Base-by-base conservation (phyloP, 2,888 invertebrate genomes). In the Tridacna crocea region DNA sequence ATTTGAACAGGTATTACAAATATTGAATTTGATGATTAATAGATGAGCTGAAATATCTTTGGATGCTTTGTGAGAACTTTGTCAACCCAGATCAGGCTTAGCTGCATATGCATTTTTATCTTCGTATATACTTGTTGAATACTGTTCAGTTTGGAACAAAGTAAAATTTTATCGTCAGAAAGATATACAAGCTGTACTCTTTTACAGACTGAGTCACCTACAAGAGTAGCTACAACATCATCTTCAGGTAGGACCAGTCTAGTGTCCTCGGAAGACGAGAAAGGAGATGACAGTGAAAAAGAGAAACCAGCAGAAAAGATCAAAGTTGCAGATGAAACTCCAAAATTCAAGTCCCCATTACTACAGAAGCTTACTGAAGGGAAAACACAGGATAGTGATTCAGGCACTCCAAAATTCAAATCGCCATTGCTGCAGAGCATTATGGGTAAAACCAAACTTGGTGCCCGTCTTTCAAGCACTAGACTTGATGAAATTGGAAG, bases 291-390 rank as follows among this genome's bases (percentile, higher is more conserved):
- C 22, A 83, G 55, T 68, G 88, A 76, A 72, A 87, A 77, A 73
- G 80, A 80, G 36, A 79, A 79, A 70, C 60, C 75, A 17, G 74
- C 73, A 60, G 55, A 65, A 0, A 78, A 82, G n/a, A 15, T 73
- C 2, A 78, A 75, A 0, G 55, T 27, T 8, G 36, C 17, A 15
- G 46, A 63, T 3, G 87, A 87, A 47, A 77, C 84, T 47, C 87
- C 91, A 27, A 91, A 89, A 79, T 93, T 93, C 88, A 91, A 89
- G 77, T 93, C 93, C 36, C 93, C 93, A 24, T 84, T 93, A 1
- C 88, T 93, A 66, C 92, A 92, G 81, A 92, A 92, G 83, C 88
- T 93, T 58, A 90, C 91, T 68, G 91, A 92, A 72, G 89, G 86
- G 65, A 89, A 91, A 70, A 83, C 87, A 10, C 87, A 82, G 48